Percentiles rank a stretch among this genome's conserved stretches.
These are phyloP conservation scores for Antitype chi DNA, from an alignment of 2,888 invertebrate species.

Conservation along the genomic window DNA sequence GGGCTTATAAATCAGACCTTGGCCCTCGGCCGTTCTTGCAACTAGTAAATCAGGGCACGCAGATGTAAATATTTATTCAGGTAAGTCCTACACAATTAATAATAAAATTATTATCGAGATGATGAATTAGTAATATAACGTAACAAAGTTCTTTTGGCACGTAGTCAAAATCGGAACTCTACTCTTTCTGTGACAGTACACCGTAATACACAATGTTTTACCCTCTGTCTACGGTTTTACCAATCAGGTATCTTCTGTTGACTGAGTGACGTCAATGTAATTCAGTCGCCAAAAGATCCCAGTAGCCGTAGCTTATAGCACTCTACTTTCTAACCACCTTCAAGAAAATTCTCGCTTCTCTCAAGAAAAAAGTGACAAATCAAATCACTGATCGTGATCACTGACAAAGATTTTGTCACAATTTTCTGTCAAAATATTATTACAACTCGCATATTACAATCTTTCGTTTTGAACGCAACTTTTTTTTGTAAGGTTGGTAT, in stretches of 20 bases:
- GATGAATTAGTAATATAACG: not conserved
- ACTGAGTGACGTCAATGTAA: not conserved
- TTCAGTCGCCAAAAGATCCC: too few relatives aligned
- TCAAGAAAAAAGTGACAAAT: too few relatives aligned
- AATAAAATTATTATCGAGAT: not conserved
- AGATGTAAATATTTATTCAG: not conserved
- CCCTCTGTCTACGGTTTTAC: not conserved
- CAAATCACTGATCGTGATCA: too few relatives aligned
- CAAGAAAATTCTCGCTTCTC: not conserved
- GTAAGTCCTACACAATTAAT: not conserved
- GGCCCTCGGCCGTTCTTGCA: not conserved
- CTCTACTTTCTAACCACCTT: not conserved
- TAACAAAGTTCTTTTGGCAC: not conserved
- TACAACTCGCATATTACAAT: not conserved
- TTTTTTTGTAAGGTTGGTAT: conserved; percentile 29
- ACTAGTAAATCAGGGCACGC: not conserved
- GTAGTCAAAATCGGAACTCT: not conserved
- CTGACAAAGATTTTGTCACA: too few relatives aligned
- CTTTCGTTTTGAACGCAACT: conserved; percentile 22
- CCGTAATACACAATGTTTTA: too few relatives aligned
- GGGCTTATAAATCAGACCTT: not conserved
- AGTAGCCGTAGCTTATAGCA: too few relatives aligned
- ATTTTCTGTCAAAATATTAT: too few relatives aligned
- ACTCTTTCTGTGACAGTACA: too few relatives aligned
- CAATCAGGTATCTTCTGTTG: not conserved